A percentile compares a stretch with the other conserved stretches of the same genome.
phyloP scores from a whole-genome alignment of 2,113 vertebrate species.

The Cynocephalus volans region DNA sequence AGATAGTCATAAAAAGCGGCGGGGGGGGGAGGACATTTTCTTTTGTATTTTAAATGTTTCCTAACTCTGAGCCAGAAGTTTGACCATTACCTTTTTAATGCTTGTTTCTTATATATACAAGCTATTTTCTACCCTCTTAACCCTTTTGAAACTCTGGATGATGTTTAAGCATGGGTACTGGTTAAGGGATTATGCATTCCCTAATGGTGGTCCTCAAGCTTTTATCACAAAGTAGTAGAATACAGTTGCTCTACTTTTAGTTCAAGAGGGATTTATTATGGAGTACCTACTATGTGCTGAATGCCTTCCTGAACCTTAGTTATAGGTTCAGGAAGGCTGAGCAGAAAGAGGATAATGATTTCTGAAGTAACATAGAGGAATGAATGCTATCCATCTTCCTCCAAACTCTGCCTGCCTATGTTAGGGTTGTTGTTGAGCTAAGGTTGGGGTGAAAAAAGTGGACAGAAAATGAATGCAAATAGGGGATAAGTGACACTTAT shows the following conservation, averaged over 20 bases:
- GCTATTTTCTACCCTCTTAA: neutral
- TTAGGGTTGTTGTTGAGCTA: neutral
- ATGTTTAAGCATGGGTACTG: neutral
- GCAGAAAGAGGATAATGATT: neutral
- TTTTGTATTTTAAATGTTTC: constrained; percentile 33
- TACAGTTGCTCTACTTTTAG: neutral
- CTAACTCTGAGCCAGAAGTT: constrained; percentile 19
- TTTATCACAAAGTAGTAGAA: neutral
- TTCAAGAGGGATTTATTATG: neutral
- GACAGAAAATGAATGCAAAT: neutral
- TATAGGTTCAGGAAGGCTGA: neutral
- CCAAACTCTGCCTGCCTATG: neutral
- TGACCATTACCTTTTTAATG: neutral
- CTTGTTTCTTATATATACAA: neutral
- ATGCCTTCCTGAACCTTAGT: neutral
- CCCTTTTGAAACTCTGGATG: neutral
- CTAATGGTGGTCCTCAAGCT: neutral
- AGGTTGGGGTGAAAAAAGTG: neutral
- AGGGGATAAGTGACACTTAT: neutral
- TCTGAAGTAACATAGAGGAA: neutral
- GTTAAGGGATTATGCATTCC: neutral
- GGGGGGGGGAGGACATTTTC: neutral
- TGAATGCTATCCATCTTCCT: neutral
- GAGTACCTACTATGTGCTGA: neutral
- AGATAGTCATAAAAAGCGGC: neutral